phyloP scores from a whole-genome alignment of 1,140 invertebrate species.

The Steinernema feltiae region DNA sequence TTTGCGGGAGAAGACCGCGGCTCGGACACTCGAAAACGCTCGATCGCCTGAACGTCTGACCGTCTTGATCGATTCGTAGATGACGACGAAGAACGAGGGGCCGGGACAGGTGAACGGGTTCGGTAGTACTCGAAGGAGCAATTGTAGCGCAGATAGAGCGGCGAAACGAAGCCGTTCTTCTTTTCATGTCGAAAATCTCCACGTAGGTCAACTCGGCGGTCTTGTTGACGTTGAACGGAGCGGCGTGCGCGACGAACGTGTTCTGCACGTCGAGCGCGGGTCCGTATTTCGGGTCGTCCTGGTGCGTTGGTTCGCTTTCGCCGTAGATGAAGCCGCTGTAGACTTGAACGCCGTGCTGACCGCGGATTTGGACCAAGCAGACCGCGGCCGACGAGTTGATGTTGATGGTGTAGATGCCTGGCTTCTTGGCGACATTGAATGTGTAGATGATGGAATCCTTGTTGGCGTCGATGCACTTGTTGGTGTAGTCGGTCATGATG shows the following conservation, averaged over 20 bases:
- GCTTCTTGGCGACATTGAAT: neutral
- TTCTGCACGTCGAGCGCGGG: neutral
- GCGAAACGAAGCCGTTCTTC: neutral
- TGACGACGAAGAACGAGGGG: slow-evolving; percentile 18
- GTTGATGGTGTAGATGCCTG: neutral
- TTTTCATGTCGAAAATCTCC: neutral
- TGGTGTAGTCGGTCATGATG: too few species aligned
- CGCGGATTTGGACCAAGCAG: neutral
- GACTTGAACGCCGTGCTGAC: neutral
- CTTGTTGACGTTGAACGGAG: too few species aligned
- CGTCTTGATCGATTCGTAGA: slow-evolving; percentile 28
- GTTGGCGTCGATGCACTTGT: too few species aligned
- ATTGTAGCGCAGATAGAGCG: slow-evolving; percentile 11
- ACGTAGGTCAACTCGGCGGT: neutral
- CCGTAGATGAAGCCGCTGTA: neutral
- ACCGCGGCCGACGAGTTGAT: neutral
- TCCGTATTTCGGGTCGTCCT: neutral
- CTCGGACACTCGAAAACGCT: neutral
- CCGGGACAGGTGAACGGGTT: slow-evolving; percentile 30
- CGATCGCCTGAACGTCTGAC: slow-evolving; percentile 27
- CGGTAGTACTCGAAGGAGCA: slow-evolving; percentile 38
- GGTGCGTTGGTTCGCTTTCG: neutral
- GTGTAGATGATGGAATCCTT: too few species aligned
- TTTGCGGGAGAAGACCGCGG: neutral
- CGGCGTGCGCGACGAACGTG: neutral